Evolutionary conservation across 2,113 vertebrate species (phyloP), one percentile per base, ranked within the genome.

Genomic region (Triplophysa rosa): DNA sequence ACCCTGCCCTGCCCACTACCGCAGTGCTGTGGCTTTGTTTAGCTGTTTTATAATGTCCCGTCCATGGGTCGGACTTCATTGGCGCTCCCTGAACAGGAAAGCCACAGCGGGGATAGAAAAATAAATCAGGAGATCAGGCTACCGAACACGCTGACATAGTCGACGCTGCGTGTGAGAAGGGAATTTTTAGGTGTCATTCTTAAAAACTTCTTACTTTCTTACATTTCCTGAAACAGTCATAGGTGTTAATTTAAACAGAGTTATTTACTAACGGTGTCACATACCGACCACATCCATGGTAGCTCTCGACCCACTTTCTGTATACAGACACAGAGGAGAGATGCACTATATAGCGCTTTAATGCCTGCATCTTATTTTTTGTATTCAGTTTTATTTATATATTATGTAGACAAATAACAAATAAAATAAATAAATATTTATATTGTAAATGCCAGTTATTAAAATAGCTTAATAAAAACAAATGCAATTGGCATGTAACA

Each of bases 1-100:
- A 84, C 71, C 70, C 84, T 79, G 87, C 61, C 59, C 58, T 83
- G 86, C 42, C 65, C 89, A 88, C 86, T 87, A 89, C 84, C 87
- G 80, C 85, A 89, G 86, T 81, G 77, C 81, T 84, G 79, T 59
- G 63, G 26, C 79, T 80, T 89, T 82, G 78, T 63, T 90, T 88
- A 86, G 58, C 66, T 81, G 47, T 82, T 63, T 85, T 85, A 84
- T 83, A 84, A 67, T 71, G 54, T 82, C 87, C 80, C 72, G 81
- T 69, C 84, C 79, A 82, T 33, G 67, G 74, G 78, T 59, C 66
- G 85, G 82, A 82, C 78, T 80, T 68, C 73, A 77, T 49, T 24
- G 24, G 54, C 4, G 24, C 29, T 17, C 45, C 49, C 82, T 68
- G 68, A 78, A 71, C 59, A 29, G 33, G 52, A 85, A 84, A 91